Evolutionary conservation across 2,888 invertebrate genomes (phyloP).

Genomic region (Cantharis lateralis): DNA sequence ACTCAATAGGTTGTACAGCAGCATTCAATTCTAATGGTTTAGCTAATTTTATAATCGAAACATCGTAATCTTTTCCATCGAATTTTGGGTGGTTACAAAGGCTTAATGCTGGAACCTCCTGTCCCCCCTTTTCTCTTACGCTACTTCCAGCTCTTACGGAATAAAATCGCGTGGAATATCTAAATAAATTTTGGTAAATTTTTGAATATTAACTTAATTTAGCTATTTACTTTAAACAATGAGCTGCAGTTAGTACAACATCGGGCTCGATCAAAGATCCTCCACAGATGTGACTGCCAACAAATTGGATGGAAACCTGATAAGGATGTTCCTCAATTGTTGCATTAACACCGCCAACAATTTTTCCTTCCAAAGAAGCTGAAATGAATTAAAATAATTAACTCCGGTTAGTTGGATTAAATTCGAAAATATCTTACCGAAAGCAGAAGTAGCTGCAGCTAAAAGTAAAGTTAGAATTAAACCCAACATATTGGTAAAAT

Average conservation of each 20-base stretch:
- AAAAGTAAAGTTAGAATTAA: neutral
- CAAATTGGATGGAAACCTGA: neutral
- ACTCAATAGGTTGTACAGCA: neutral
- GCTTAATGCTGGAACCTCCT: neutral
- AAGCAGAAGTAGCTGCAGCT: neutral
- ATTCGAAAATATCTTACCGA: neutral
- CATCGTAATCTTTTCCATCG: neutral
- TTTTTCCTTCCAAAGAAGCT: neutral
- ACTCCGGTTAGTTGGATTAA: neutral
- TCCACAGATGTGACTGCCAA: neutral
- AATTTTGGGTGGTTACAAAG: neutral
- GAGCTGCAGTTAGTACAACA: neutral
- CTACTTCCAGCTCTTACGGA: constrained; percentile 2
- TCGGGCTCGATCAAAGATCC: neutral
- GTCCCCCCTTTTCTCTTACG: neutral
- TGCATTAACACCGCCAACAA: neutral
- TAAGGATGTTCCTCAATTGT: neutral
- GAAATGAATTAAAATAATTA: neutral
- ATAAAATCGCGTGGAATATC: neutral
- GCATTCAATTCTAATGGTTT: neutral
- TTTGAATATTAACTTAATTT: neutral
- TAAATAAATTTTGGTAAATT: neutral
- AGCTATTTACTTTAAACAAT: neutral
- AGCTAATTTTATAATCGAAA: neutral
- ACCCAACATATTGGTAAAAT: neutral